A percentile compares a stretch with the other conserved stretches of the same genome.
Conservation (phyloP, 2,113 vertebrate genomes). For the Larimichthys crocea region DNA sequence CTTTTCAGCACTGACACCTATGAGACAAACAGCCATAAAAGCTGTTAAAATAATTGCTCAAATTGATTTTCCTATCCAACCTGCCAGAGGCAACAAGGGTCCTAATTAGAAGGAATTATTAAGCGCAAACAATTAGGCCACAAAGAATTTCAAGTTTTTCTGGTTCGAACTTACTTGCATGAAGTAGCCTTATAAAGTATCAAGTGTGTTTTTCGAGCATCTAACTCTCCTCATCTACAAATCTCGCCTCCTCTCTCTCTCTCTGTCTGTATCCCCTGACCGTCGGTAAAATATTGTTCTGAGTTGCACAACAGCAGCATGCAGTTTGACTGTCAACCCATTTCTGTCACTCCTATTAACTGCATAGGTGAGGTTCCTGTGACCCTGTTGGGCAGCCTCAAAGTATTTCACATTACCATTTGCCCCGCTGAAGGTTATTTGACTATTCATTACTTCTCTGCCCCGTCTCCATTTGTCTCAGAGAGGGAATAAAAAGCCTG, state of each 20-base stretch:
- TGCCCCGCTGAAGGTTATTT: slow-evolving; percentile 57
- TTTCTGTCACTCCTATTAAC: slow-evolving; percentile 39
- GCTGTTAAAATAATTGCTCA: slow-evolving; percentile 62
- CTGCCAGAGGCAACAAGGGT: slow-evolving; percentile 58
- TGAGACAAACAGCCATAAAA: slow-evolving; percentile 63
- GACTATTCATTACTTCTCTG: slow-evolving; percentile 37
- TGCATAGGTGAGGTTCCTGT: slow-evolving; percentile 46
- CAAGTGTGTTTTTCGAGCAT: slow-evolving; percentile 10
- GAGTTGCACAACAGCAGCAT: slow-evolving; percentile 47
- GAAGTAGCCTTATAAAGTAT: not conserved
- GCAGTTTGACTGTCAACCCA: slow-evolving; percentile 54
- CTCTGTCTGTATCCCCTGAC: slow-evolving; percentile 19
- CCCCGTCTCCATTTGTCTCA: slow-evolving; percentile 30
- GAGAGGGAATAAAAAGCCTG: slow-evolving; percentile 36
- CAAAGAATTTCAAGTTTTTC: slow-evolving; percentile 42
- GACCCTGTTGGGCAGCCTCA: slow-evolving; percentile 42
- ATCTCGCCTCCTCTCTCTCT: not conserved
- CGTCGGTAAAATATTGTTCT: slow-evolving; percentile 44
- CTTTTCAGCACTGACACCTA: slow-evolving; percentile 53
- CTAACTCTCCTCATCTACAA: not conserved
- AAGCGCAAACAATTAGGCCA: slow-evolving; percentile 69
- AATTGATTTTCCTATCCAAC: slow-evolving; percentile 69
- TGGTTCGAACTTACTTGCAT: slow-evolving; percentile 24
- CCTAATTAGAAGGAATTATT: slow-evolving; percentile 61
- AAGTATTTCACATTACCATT: slow-evolving; percentile 45